Evolutionary conservation across 2,888 invertebrate genomes (phyloP), one percentile per base, ranked within the genome.

Genomic region (Cataglyphis livida): DNA sequence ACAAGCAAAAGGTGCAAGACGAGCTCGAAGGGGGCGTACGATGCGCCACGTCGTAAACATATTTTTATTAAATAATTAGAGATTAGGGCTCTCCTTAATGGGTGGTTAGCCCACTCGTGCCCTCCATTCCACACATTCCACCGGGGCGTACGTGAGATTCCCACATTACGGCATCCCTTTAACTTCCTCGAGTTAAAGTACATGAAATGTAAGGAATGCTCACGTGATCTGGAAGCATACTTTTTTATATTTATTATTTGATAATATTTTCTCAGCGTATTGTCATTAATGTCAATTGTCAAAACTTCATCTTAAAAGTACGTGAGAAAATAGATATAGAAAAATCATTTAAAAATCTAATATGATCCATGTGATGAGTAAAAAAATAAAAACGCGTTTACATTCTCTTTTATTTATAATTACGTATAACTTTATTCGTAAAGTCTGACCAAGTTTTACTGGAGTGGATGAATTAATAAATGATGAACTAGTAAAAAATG

Each of bases 11-110:
- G 74, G 88, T 84, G 85, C 82, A 90, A 91, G 89, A 90, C 81
- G 83, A 87, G 89, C 82, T 84, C 89, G 83, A 89, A 92, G 91
- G 92, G 91, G 93, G 93, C 93, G 94, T 93, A 92, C 92, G 90
- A 91, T 93, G 93, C 93, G 94, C 94, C 94, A 94, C 94, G 93
- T 94, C 94, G 94, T 94, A 94, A 94, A 94, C 93, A 94, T 94
- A 93, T 94, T 94, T 94, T 94, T 94, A 94, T 94, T 94, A 94
- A 94, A 94, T 94, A 94, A 94, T 94, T 94, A 94, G 94, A 93
- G 94, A 94, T 94, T 94, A 92, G 93, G 91, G 93, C 89, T 92
- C 90, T 84, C 85, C 90, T 92, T 94, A 94, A 94, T 93, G 92
- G 93, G 85, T 92, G 94, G 94, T 94, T 93, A 92, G 93, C 91